These are phyloP conservation scores for Montipora sp. DNA, from an alignment of 64 coral and sea anemone species.

Conservation along the genomic window DNA sequence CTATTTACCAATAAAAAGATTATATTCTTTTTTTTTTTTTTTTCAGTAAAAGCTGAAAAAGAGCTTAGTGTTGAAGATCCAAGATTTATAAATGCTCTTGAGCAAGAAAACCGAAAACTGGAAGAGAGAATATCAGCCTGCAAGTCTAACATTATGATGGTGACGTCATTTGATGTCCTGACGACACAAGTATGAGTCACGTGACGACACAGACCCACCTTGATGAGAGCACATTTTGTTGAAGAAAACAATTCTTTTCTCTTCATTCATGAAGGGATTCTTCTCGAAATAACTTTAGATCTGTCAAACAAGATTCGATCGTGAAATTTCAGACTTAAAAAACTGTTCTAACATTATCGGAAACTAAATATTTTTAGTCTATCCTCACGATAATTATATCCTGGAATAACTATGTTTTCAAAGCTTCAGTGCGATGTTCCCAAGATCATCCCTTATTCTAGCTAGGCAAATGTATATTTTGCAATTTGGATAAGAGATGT, in stretches of 20 bases:
- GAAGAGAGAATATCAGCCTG: constrained; percentile 81
- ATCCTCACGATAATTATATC: constrained; percentile 25
- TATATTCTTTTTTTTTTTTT: neutral
- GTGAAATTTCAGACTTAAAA: neutral
- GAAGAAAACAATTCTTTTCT: no score
- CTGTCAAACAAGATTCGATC: neutral
- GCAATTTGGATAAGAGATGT: neutral
- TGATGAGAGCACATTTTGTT: neutral
- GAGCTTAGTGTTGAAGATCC: constrained; percentile 80
- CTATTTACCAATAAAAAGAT: no score
- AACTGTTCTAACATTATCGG: neutral
- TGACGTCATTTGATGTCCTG: constrained; percentile 89
- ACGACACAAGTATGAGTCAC: constrained; percentile 64
- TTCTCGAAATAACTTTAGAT: neutral
- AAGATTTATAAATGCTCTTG: constrained; percentile 78
- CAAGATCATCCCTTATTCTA: neutral
- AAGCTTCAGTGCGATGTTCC: neutral
- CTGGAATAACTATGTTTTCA: constrained; percentile 24
- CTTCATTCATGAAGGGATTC: no score
- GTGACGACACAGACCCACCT: neutral
- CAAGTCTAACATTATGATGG: constrained; percentile 98
- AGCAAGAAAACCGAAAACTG: constrained; percentile 82
- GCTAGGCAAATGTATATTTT: neutral
- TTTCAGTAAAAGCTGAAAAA: constrained; percentile 80
- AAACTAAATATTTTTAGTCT: constrained; percentile 42